A percentile compares a stretch with the other conserved stretches of the same genome.
phyloP scores from a whole-genome alignment of 23 tunicate genomes.

The Halocynthia aurantium region DNA sequence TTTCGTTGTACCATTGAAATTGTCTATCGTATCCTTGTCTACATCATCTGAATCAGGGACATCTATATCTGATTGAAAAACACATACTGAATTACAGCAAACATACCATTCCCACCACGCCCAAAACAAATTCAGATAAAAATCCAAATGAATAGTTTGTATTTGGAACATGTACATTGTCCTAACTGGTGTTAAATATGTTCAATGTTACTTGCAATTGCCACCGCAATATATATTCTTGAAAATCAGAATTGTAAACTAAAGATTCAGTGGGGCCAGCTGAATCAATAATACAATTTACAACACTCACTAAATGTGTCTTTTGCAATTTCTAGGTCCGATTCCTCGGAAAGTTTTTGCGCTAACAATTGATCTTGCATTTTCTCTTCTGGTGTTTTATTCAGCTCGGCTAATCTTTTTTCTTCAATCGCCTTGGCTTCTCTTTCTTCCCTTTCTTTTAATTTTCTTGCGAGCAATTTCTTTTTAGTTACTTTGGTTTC shows the following conservation, averaged over 20 bases:
- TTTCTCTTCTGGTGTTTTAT: conserved; percentile 83
- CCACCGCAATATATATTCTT: too few relatives aligned
- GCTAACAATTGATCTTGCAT: conserved; percentile 70
- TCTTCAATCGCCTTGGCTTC: conserved; percentile 39
- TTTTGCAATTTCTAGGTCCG: conserved; percentile 57
- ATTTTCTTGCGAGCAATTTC: conserved; percentile 29
- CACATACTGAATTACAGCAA: too few relatives aligned
- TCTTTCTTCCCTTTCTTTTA: conserved; percentile 70
- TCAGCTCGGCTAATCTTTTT: conserved; percentile 27
- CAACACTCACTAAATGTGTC: conserved; percentile 53
- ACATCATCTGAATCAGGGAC: conserved; percentile 26
- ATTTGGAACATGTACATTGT: too few relatives aligned
- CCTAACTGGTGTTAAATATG: too few relatives aligned
- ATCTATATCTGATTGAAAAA: not conserved
- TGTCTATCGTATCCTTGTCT: conserved; percentile 34
- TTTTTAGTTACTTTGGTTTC: conserved; percentile 71
- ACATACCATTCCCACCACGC: too few relatives aligned
- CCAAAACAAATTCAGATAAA: too few relatives aligned
- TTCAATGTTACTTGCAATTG: too few relatives aligned
- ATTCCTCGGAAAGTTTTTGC: conserved; percentile 82
- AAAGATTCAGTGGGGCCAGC: too few relatives aligned
- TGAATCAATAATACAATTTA: not conserved
- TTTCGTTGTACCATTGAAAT: conserved; percentile 60
- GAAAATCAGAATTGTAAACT: too few relatives aligned
- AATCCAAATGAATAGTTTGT: too few relatives aligned